These are phyloP conservation scores for Setophaga coronata DNA, from an alignment of 2,113 vertebrate species.

Conservation along the genomic window DNA sequence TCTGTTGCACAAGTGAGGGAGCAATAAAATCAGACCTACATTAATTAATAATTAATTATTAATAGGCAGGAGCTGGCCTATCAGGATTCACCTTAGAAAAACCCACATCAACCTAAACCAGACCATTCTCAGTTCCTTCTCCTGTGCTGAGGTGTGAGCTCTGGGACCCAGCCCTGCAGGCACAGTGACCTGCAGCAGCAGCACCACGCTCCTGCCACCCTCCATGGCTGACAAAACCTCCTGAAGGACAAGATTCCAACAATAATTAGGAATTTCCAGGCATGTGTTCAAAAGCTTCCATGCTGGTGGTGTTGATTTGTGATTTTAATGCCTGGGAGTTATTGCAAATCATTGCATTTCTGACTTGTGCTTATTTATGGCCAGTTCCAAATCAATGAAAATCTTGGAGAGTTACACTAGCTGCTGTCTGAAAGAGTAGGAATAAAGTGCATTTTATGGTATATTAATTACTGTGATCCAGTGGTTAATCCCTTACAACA, in stretches of 20 bases:
- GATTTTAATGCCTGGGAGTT: not conserved
- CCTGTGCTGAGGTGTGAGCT: accelerated
- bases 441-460: not conserved
- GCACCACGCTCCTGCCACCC: not conserved
- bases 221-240: not conserved
- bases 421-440: not conserved
- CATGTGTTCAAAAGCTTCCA: not conserved
- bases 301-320: not conserved
- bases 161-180: accelerated
- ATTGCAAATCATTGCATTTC: not conserved
- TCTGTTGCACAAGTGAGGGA: not conserved
- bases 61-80: not conserved
- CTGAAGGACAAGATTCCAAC: not conserved
- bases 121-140: accelerated
- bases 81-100: not conserved
- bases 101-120: not conserved
- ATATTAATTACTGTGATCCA: not conserved
- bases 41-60: not conserved
- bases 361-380: not conserved
- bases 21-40: not conserved
- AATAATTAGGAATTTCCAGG: not conserved
- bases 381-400: not conserved
- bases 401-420: not conserved
- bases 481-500: not conserved
- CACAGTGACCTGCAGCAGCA: not conserved